Base-by-base conservation (phyloP, 2,113 vertebrate species). In the Tupaia chinensis region DNA sequence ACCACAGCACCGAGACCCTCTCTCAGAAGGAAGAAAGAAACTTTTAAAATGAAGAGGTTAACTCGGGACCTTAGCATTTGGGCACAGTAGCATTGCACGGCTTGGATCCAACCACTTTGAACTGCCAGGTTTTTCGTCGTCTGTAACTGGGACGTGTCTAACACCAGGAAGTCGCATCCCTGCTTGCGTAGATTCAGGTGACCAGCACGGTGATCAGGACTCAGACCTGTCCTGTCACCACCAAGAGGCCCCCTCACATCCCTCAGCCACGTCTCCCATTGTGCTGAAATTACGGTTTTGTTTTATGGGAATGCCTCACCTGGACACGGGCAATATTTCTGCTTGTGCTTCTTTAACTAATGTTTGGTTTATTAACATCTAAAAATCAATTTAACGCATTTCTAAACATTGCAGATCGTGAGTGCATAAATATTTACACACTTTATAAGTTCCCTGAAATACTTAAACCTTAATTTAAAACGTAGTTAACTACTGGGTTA, bases 391-490 rank as follows among this genome's bases (percentile, higher is more conserved):
- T 66, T 66, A 63, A 44, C 32, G 68, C 3, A 9, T 76, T 87
- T 85, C 56, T 53, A 91, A 79, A 58, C 10, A 7, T 56, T 93
- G 70, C 58, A 80, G 27, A 81, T 65, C 68, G 63, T 16, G 56
- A 32, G 56, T 34, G 16, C 23, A 78, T 61, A 77, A 76, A 54
- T 20, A 34, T 79, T 81, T 94, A n/a, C 29, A 77, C 16, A 60
- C 68, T 86, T 91, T 70, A 91, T 77, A 27, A 77, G 34, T 81
- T 32, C 7, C 34, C 34, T 68, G 79, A 74, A 92, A 74, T 90
- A 69, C 74, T 83, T 74, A 92, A 74, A 86, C 11, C 20, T 80
- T 80, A 56, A 79, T 72, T 96, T 54, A 89, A 70, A 87, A 66
- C 66, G 61, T 65, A 91, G 84, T 74, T 84, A 92, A 54, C 22